Conservation (phyloP, 2,888 invertebrate species). For the Eupeodes luniger region DNA sequence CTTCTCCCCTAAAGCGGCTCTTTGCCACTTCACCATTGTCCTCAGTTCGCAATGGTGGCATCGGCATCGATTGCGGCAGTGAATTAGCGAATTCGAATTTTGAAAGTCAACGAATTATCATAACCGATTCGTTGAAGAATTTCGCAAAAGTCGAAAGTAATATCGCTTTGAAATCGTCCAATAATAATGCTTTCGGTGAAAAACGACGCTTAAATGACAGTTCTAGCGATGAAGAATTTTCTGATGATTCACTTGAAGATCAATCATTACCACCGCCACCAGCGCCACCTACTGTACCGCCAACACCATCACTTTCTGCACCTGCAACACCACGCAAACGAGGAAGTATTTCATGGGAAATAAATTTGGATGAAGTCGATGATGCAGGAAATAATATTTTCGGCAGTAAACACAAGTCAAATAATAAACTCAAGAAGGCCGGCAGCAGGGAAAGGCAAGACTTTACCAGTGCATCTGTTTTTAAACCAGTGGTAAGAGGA, state of each 20-base stretch:
- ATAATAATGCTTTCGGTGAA: slow-evolving; percentile 39
- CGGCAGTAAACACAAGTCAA: slow-evolving; percentile 53
- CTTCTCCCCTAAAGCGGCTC: slow-evolving; percentile 68
- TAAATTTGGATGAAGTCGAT: slow-evolving; percentile 88
- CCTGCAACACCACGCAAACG: slow-evolving; percentile 88
- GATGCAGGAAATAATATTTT: slow-evolving; percentile 46
- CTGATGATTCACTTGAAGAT: slow-evolving; percentile 93
- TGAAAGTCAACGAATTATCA: slow-evolving; percentile 63
- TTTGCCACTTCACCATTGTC: slow-evolving; percentile 53
- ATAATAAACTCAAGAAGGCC: slow-evolving; percentile 57
- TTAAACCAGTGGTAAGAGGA: slow-evolving; percentile 67
- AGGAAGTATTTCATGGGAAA: slow-evolving; percentile 94
- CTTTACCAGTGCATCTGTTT: slow-evolving; percentile 47
- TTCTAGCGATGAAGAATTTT: slow-evolving; percentile 87
- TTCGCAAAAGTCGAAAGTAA: slow-evolving; percentile 66
- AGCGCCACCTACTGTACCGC: slow-evolving; percentile 83
- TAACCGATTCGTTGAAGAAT: slow-evolving; percentile 64
- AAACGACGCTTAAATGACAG: slow-evolving; percentile 40
- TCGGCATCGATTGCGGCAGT: neutral
- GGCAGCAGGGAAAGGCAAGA: slow-evolving; percentile 58
- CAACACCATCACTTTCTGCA: slow-evolving; percentile 83
- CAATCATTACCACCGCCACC: slow-evolving; percentile 87
- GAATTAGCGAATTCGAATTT: slow-evolving; percentile 22
- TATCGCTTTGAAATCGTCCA: slow-evolving; percentile 56
- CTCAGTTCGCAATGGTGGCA: neutral